phyloP scores from a whole-genome alignment of 2,113 vertebrate species.

The Aptenodytes patagonicus region DNA sequence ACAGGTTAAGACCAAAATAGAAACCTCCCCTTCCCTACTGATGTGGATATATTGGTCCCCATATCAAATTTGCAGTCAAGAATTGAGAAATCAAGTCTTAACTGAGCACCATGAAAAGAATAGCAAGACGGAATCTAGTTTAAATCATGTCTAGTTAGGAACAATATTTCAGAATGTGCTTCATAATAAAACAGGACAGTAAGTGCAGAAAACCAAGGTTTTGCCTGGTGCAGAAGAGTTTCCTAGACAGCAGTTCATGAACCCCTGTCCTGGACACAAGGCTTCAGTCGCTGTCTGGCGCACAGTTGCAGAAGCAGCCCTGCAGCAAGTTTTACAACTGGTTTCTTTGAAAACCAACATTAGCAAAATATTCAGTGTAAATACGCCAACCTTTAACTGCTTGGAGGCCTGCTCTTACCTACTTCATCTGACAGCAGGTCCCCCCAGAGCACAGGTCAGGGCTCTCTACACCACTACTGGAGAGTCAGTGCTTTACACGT shows the following conservation, averaged over 20 bases:
- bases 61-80: background rate
- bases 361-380: background rate
- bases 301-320: background rate
- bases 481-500: background rate
- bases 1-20: background rate
- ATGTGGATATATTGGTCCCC: background rate
- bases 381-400: background rate
- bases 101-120: background rate
- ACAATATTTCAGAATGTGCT: background rate
- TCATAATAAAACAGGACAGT: background rate
- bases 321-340: background rate
- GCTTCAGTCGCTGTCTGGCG: background rate
- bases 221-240: background rate
- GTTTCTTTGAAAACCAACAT: background rate
- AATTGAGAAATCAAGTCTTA: background rate
- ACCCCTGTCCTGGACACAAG: background rate
- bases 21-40: background rate
- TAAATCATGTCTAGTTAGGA: background rate
- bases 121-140: background rate
- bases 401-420: background rate
- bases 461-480: background rate
- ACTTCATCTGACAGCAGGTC: background rate
- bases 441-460: rapidly evolving
- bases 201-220: background rate
- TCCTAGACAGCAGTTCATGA: background rate